Percentiles rank a stretch among this genome's conserved stretches.
Conservation (phyloP, 2,113 vertebrate genomes). For the Theropithecus gelada region DNA sequence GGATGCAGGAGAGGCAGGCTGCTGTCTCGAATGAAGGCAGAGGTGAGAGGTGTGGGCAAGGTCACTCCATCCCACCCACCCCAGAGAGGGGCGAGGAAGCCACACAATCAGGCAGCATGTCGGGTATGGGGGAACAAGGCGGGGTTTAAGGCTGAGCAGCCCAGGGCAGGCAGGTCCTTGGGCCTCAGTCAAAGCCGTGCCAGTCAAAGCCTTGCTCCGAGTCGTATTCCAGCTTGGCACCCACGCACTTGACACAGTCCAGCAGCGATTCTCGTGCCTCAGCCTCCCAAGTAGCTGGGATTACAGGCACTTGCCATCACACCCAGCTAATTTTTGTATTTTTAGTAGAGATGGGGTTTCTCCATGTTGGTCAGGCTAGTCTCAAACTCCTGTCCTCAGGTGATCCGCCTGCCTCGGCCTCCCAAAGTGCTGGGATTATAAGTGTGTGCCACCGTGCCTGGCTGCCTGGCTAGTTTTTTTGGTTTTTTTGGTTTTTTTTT, state of each 20-base stretch:
- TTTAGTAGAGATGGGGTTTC: no score
- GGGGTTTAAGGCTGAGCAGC: slow-evolving; percentile 70
- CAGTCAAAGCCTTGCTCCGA: slow-evolving; percentile 96
- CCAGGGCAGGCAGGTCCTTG: background rate
- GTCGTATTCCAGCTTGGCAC: slow-evolving; percentile 94
- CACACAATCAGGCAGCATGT: slow-evolving; percentile 61
- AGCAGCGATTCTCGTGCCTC: slow-evolving; percentile 78
- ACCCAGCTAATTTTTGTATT: no score
- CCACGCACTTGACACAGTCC: slow-evolving; percentile 95
- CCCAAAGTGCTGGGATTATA: no score
- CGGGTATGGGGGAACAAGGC: background rate
- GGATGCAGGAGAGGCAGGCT: slow-evolving; percentile 27
- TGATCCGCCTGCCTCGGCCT: no score
- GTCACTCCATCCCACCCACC: background rate
- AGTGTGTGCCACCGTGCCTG: no score
- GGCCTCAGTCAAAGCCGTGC: slow-evolving; percentile 93
- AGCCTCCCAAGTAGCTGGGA: no score
- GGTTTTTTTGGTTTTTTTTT: no score
- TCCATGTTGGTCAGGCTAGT: no score
- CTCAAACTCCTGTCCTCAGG: no score
- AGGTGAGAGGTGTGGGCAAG: background rate
- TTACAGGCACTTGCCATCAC: no score
- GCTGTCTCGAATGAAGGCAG: slow-evolving; percentile 55
- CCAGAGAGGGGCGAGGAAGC: slow-evolving; percentile 29
- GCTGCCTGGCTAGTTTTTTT: no score